phyloP scores from a whole-genome alignment of 2,888 invertebrate species.

The Coleophora flavipennella region DNA sequence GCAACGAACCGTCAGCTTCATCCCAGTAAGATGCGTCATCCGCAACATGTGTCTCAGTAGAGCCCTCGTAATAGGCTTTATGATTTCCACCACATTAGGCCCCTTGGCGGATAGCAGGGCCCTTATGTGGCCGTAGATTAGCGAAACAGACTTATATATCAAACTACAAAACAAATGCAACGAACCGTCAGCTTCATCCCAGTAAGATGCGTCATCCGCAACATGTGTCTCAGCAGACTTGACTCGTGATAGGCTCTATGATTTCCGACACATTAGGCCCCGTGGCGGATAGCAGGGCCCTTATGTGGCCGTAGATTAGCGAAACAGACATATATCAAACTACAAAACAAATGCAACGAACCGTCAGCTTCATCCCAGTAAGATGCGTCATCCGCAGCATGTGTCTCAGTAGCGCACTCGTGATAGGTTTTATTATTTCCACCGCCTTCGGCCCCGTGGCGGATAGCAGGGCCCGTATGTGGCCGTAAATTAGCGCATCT shows the following conservation, averaged over 20 bases:
- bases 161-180: too few species aligned
- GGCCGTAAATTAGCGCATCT: constrained; percentile 85
- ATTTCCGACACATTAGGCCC: constrained; percentile 45
- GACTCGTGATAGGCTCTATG: constrained; percentile 52
- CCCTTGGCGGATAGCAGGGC: constrained; percentile 53
- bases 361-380: constrained; percentile 46
- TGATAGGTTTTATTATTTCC: constrained; percentile 46
- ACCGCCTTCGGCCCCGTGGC: constrained; percentile 45
- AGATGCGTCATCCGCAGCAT: constrained; percentile 34
- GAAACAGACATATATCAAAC: constrained; percentile 35
- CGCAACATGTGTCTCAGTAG: constrained; percentile 46
- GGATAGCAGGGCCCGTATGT: constrained; percentile 59
- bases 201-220: constrained; percentile 38
- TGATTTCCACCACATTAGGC: constrained; percentile 42
- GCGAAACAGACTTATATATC: too few species aligned
- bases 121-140: constrained; percentile 78
- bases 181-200: constrained; percentile 44
- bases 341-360: constrained; percentile 20
- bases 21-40: constrained; percentile 34
- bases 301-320: constrained; percentile 78
- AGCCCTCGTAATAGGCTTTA: constrained; percentile 51
- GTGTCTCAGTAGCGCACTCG: constrained; percentile 49
- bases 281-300: constrained; percentile 50
- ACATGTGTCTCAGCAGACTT: constrained; percentile 42
- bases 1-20: constrained; percentile 42